phyloP scores from a whole-genome alignment of 2,888 invertebrate genomes.

The Clitarchus hookeri region DNA sequence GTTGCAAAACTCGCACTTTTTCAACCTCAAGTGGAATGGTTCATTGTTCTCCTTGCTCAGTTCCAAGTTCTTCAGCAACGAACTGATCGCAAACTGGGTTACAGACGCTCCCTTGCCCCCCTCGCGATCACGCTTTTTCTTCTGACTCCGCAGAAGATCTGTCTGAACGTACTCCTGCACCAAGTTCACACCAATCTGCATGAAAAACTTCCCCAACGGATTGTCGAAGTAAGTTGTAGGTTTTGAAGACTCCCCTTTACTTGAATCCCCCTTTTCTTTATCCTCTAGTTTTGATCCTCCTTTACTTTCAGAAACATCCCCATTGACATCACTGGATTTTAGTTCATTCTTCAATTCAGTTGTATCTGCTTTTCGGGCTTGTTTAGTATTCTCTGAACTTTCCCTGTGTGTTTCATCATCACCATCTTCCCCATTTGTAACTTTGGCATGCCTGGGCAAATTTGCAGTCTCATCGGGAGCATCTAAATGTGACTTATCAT shows the following conservation, averaged over 20 bases:
- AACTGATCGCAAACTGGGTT: constrained; percentile 78
- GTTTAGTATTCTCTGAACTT: background rate
- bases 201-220: constrained; percentile 87
- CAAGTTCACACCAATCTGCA: constrained; percentile 86
- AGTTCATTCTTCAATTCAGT: constrained; percentile 48
- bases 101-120: constrained; percentile 64
- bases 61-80: constrained; percentile 82
- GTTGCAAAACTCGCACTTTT: constrained; percentile 86
- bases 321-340: constrained; percentile 44
- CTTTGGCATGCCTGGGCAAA: constrained; percentile 53
- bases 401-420: constrained; percentile 37
- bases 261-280: constrained; percentile 40
- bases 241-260: constrained; percentile 35
- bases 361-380: constrained; percentile 43
- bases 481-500: constrained; percentile 47
- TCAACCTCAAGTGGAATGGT: constrained; percentile 72
- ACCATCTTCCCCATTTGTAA: constrained; percentile 58
- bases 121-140: constrained; percentile 78
- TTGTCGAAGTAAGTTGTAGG: constrained; percentile 74
- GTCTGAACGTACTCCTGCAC: constrained; percentile 93
- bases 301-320: constrained; percentile 41
- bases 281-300: constrained; percentile 39
- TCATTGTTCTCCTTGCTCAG: constrained; percentile 85
- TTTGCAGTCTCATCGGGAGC: constrained; percentile 55
- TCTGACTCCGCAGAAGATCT: constrained; percentile 87